Evolutionary conservation across 2,113 vertebrate genomes (phyloP).

Genomic region (Rhea americana): DNA sequence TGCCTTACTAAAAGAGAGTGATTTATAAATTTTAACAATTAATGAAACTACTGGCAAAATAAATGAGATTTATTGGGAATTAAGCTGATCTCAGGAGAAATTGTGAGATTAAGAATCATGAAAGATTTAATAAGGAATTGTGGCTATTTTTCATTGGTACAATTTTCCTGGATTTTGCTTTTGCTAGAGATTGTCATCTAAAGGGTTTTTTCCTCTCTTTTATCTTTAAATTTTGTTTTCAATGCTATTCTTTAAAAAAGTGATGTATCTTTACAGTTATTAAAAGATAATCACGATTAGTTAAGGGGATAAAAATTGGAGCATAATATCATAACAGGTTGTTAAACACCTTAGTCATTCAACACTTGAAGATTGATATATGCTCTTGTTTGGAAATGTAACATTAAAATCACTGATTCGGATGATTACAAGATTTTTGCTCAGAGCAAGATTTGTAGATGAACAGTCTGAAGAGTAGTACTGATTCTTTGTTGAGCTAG

Average conservation of each 20-base stretch:
- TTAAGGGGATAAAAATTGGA: not conserved
- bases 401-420: not conserved
- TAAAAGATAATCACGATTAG: not conserved
- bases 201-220: not conserved
- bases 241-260: not conserved
- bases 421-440: not conserved
- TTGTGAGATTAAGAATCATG: accelerated
- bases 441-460: not conserved
- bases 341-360: not conserved
- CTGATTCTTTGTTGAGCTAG: not conserved
- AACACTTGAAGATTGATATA: not conserved
- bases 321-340: not conserved
- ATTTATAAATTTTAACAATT: not conserved
- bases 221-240: not conserved
- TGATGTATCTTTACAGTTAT: not conserved
- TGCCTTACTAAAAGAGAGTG: not conserved
- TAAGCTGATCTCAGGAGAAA: not conserved
- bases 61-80: not conserved
- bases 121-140: not conserved
- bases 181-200: not conserved
- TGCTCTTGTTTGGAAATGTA: not conserved
- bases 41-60: not conserved
- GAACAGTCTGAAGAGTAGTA: not conserved
- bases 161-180: not conserved
- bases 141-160: not conserved